These are phyloP conservation scores for Porites lobata DNA, from an alignment of 92 coral and sea anemone genomes.

Conservation along the genomic window DNA sequence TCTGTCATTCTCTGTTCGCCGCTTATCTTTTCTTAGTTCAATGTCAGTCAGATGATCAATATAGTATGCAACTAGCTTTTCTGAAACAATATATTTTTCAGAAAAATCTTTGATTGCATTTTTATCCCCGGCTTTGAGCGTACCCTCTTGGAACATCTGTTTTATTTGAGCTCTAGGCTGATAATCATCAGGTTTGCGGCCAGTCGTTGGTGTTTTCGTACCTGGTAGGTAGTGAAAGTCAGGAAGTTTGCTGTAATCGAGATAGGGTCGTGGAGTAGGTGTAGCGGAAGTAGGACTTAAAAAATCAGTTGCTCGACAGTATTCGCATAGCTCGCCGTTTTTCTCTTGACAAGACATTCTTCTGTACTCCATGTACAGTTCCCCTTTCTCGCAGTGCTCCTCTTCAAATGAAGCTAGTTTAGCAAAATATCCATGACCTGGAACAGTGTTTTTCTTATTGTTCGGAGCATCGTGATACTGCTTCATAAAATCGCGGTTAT, in stretches of 20 bases:
- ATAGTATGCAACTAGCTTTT: slow-evolving; percentile 56
- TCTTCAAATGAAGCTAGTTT: slow-evolving; percentile 57
- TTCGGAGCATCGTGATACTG: slow-evolving; percentile 58
- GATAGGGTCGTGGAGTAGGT: slow-evolving; percentile 11
- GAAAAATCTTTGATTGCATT: slow-evolving; percentile 53
- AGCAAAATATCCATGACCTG: slow-evolving; percentile 61
- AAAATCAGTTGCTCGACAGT: slow-evolving; percentile 50
- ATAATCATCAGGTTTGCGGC: slow-evolving; percentile 63
- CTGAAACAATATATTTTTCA: slow-evolving; percentile 45
- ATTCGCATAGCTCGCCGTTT: slow-evolving; percentile 54
- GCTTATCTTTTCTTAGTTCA: slow-evolving; percentile 42
- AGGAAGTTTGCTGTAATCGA: slow-evolving; percentile 62
- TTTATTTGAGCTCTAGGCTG: slow-evolving; percentile 72
- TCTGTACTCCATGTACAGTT: slow-evolving; percentile 49
- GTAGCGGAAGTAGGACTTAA: slow-evolving; percentile 36
- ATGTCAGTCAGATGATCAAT: slow-evolving; percentile 41
- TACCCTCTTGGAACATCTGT: slow-evolving; percentile 62
- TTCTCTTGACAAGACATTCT: slow-evolving; percentile 62
- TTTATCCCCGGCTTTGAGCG: slow-evolving; percentile 60
- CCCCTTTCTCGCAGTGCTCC: slow-evolving; percentile 30
- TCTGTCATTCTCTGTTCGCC: slow-evolving; percentile 47
- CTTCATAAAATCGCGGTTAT: slow-evolving; percentile 51
- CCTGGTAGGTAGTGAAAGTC: slow-evolving; percentile 71
- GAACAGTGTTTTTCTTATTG: slow-evolving; percentile 49
- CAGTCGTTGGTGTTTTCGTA: slow-evolving; percentile 59